Conservation (phyloP, 2,888 invertebrate genomes). For the Branchipolynoe longqiensis region DNA sequence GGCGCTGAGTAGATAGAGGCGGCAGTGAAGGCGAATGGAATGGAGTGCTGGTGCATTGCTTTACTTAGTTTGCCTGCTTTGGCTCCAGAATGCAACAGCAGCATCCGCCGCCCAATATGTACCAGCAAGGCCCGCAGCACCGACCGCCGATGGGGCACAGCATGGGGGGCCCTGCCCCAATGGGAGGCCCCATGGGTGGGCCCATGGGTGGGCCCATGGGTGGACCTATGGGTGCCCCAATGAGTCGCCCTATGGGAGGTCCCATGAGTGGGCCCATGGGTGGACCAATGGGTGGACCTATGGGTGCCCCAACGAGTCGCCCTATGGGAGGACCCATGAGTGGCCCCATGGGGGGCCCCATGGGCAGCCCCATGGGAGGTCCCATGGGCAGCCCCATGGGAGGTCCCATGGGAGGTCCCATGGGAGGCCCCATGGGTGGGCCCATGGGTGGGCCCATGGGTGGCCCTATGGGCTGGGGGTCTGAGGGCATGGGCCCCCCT, state of each 20-base stretch:
- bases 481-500: constrained; percentile 44
- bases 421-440: constrained; percentile 27
- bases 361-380: too few relatives aligned
- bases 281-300: too few relatives aligned
- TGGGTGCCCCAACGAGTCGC: too few relatives aligned
- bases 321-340: too few relatives aligned
- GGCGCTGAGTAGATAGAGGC: background rate
- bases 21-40: too few relatives aligned
- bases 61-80: constrained; percentile 54
- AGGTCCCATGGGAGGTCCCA: too few relatives aligned
- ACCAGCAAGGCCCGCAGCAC: constrained; percentile 9
- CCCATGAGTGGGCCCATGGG: too few relatives aligned
- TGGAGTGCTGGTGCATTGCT: constrained; percentile 9
- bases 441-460: constrained; percentile 28
- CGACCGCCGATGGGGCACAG: constrained; percentile 11
- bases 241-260: too few relatives aligned
- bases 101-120: background rate
- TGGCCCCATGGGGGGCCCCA: too few relatives aligned
- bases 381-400: too few relatives aligned
- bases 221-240: background rate
- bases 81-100: constrained; percentile 58
- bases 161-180: constrained; percentile 35
- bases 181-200: background rate
- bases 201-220: background rate
- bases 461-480: constrained; percentile 14